phyloP scores from a whole-genome alignment of 2,888 invertebrate species.

The Seira ritae region DNA sequence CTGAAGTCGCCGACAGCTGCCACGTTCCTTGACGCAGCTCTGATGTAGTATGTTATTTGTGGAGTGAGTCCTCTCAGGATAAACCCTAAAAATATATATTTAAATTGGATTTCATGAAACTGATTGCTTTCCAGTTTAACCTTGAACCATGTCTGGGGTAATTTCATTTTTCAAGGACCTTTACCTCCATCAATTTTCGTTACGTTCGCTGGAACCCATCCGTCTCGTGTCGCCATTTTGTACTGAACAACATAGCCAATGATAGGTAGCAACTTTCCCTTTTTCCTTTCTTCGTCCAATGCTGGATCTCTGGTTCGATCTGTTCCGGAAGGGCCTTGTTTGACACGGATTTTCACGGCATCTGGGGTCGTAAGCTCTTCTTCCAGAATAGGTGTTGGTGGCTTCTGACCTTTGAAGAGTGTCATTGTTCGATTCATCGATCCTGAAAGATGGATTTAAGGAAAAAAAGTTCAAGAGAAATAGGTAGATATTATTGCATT shows the following conservation, averaged over 20 bases:
- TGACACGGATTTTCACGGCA: constrained; percentile 69
- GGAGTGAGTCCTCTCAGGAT: constrained; percentile 71
- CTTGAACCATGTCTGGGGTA: too few species aligned
- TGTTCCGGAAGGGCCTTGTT: constrained; percentile 54
- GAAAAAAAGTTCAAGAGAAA: too few species aligned
- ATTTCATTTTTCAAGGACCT: too few species aligned
- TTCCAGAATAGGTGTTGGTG: constrained; percentile 68
- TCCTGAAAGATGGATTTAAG: constrained; percentile 26
- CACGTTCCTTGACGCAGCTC: constrained; percentile 72
- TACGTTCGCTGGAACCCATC: constrained; percentile 71
- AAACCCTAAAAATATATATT: constrained; percentile 66
- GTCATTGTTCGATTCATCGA: constrained; percentile 65
- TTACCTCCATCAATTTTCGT: constrained; percentile 67
- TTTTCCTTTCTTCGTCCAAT: constrained; percentile 66
- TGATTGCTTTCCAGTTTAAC: too few species aligned
- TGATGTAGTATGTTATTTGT: constrained; percentile 69
- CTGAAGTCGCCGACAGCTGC: constrained; percentile 72
- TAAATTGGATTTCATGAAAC: neutral
- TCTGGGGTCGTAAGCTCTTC: constrained; percentile 60
- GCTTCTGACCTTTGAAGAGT: constrained; percentile 71
- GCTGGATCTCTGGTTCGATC: constrained; percentile 64
- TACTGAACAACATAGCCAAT: constrained; percentile 73
- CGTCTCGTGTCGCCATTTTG: constrained; percentile 71
- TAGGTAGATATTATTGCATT: too few species aligned
- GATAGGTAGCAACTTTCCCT: constrained; percentile 69